Evolutionary conservation across 2,797 vertebrate species (phyloP), one percentile per base, ranked within the genome.

Genomic region (Smutsia gigantea): DNA sequence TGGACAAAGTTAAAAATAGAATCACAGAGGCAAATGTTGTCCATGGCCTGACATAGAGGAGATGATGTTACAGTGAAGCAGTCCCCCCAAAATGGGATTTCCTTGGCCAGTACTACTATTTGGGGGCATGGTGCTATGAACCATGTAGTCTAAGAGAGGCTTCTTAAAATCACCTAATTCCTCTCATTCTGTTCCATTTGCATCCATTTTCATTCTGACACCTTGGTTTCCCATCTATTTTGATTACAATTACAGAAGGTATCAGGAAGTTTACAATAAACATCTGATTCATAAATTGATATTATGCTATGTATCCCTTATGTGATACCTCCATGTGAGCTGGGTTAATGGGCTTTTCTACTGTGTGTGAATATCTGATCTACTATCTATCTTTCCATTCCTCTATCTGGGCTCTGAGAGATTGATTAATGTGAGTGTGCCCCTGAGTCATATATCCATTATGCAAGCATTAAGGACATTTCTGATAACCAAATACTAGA

Each of bases 401-500:
- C n/a, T 91, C 34, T 18, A 12, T 49, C 37, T 59, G 59, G 34
- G 53, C 18, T 83, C 49, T 68, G 46, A 10, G 31, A 83, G 15
- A 51, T 79, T 79, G 69, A 78, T 79, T 59, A 78, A 77, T 79
- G 37, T 42, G 17, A 77, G 23, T 21, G 10, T 46, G 4, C 12
- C n/a, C 15, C 49, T 31, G 46, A 94, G 42, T 19, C n/a, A 25
- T 64, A 39, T 63, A 69, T 63, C 59, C 31, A 13, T 59, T 64
- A 23, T 77, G 46, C 34, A 64, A 53, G 39, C 27, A 75, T 94
- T 90, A 77, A 61, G 6, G 42, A 39, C 17, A 68, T 74, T 93
- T 94, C 77, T 93, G 82, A 68, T 37, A 84, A 84, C 25, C n/a
- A 71, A 84, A 64, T 81, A 29, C 46, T 77, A 78, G 66, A 59